phyloP scores from a whole-genome alignment of 2,797 vertebrate genomes.

The Falco biarmicus region DNA sequence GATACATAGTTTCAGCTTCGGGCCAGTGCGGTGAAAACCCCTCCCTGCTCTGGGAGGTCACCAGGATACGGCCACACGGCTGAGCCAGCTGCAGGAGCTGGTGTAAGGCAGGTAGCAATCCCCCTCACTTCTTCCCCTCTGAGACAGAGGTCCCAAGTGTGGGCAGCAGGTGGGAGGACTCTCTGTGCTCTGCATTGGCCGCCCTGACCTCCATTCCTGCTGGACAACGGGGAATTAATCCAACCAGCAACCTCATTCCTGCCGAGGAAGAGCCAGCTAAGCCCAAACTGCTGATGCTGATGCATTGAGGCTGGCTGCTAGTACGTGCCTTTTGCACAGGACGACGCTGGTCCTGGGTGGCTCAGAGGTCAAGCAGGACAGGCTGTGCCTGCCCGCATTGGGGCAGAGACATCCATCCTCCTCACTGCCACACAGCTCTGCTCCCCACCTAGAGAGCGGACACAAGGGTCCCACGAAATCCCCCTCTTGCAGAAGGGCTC shows the following conservation, averaged over 20 bases:
- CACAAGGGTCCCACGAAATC: fast-evolving
- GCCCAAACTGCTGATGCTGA: neutral
- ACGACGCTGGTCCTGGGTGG: neutral
- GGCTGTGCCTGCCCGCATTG: neutral
- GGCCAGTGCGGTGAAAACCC: neutral
- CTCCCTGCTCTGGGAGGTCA: fast-evolving
- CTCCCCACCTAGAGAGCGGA: fast-evolving
- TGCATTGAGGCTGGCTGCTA: neutral
- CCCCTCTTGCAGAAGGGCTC: neutral
- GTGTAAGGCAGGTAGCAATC: neutral
- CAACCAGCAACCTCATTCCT: fast-evolving
- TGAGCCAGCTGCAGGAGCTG: fast-evolving
- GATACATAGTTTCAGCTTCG: fast-evolving
- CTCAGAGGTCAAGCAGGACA: neutral
- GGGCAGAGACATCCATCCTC: neutral
- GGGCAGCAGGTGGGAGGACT: neutral
- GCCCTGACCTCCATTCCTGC: neutral
- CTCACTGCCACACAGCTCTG: fast-evolving
- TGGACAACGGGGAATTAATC: neutral
- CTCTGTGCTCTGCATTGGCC: neutral
- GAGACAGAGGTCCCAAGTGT: neutral
- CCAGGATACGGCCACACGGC: fast-evolving
- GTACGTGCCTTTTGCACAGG: fast-evolving
- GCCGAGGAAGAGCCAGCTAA: neutral
- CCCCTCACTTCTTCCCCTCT: neutral